Conservation (phyloP, 2,888 invertebrate species). For the Drosophila barbarae region DNA sequence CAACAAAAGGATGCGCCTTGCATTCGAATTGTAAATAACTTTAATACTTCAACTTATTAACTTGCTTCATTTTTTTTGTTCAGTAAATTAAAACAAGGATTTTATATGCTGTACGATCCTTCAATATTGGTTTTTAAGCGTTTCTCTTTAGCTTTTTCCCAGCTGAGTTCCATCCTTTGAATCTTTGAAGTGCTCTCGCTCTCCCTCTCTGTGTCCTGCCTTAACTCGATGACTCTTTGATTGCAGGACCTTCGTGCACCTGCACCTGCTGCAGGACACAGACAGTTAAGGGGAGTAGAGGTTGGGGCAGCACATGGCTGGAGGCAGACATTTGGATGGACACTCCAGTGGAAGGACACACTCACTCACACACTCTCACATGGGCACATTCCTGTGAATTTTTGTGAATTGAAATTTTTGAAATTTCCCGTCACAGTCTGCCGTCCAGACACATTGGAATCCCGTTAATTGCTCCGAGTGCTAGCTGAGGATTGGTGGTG, state of each 20-base stretch:
- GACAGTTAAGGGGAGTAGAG: not conserved
- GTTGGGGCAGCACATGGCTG: conserved; percentile 1
- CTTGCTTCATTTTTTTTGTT: not conserved
- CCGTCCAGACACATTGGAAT: conserved; percentile 66
- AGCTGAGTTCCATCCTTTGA: not conserved
- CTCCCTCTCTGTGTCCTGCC: not conserved
- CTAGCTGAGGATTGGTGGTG: no score
- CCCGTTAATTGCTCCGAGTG: conserved; percentile 65
- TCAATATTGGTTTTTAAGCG: not conserved
- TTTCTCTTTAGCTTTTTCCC: not conserved
- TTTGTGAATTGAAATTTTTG: conserved; percentile 74
- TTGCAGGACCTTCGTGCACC: conserved; percentile 18
- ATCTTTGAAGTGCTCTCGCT: not conserved
- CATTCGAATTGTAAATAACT: conserved; percentile 5
- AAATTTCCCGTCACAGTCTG: conserved; percentile 74
- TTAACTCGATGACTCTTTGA: conserved; percentile 30
- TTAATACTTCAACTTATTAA: not conserved
- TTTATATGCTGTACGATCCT: not conserved
- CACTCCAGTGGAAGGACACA: conserved; percentile 25
- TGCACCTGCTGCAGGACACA: conserved; percentile 23
- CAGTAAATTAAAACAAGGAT: not conserved
- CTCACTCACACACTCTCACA: conserved; percentile 14
- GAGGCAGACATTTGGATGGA: conserved; percentile 24
- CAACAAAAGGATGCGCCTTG: not conserved
- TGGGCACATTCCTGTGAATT: conserved; percentile 64